Percentiles rank a stretch among this genome's conserved stretches.
Evolutionary conservation across 2,113 vertebrate genomes (phyloP).

Genomic region (Mirounga angustirostris): DNA sequence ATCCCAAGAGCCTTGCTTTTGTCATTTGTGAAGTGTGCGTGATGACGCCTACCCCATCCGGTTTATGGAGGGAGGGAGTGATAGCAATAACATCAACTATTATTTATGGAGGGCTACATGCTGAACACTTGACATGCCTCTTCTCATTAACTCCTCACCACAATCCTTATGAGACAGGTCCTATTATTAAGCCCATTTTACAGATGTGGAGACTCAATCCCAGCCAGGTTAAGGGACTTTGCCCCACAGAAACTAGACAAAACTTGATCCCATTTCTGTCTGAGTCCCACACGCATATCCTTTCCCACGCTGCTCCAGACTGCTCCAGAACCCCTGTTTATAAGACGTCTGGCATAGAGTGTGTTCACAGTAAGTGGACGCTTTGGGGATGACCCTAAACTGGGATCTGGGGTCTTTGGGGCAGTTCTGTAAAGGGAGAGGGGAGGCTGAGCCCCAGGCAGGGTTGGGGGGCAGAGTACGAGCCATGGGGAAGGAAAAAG

Average conservation of each 20-base stretch:
- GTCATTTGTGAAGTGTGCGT: neutral
- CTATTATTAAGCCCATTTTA: neutral
- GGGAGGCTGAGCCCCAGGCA: neutral
- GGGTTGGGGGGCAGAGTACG: neutral
- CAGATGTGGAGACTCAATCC: neutral
- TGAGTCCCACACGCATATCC: accelerated
- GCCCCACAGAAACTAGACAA: neutral
- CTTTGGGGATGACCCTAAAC: neutral
- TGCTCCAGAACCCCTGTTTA: accelerated
- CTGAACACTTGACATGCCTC: neutral
- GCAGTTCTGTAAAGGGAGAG: neutral
- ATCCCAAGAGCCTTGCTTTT: neutral
- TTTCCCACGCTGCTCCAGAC: neutral
- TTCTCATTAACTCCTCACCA: neutral
- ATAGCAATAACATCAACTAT: neutral
- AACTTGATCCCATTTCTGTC: neutral
- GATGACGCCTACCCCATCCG: neutral
- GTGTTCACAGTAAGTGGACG: neutral
- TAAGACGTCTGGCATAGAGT: neutral
- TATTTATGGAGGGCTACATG: too few relatives aligned
- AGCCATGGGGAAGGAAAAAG: neutral
- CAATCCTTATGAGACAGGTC: neutral
- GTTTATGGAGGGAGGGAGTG: neutral
- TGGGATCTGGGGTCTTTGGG: neutral
- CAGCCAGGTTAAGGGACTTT: neutral